Conservation (phyloP, 2,888 invertebrate species). For the Creontiades dilutus region DNA sequence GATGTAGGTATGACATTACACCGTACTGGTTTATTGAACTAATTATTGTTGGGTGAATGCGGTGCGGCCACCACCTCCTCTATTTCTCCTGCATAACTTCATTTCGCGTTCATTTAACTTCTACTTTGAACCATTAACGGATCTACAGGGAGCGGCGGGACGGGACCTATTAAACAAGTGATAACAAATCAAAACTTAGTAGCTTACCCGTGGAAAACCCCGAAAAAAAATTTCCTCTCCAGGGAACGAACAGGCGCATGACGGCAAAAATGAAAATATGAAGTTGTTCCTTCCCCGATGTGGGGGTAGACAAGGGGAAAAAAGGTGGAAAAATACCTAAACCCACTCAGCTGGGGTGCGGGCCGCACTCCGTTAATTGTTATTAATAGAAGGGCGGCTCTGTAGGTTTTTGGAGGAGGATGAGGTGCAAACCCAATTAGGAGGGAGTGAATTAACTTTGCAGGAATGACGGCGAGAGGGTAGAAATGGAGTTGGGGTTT, state of each 20-base stretch:
- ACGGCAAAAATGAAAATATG: conserved; percentile 26
- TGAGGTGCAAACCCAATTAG: conserved; percentile 62
- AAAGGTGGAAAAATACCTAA: not conserved
- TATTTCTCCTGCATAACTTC: not conserved
- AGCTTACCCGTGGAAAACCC: not conserved
- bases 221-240: not conserved
- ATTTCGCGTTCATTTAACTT: not conserved
- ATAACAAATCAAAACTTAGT: conserved; percentile 24
- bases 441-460: conserved; percentile 61
- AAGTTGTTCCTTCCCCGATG: not conserved
- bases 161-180: not conserved
- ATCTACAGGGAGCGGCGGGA: not conserved
- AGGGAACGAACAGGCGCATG: conserved; percentile 13
- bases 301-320: not conserved
- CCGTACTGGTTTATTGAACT: too few relatives aligned
- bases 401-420: not conserved
- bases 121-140: conserved; percentile 4
- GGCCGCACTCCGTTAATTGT: conserved; percentile 36
- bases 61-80: too few relatives aligned
- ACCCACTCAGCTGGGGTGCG: not conserved
- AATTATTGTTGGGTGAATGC: too few relatives aligned
- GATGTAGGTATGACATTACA: too few relatives aligned
- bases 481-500: conserved; percentile 26
- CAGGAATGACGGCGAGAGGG: conserved; percentile 34
- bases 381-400: conserved; percentile 28